phyloP scores from a whole-genome alignment of 2,888 invertebrate genomes.

The Phortica magna region DNA sequence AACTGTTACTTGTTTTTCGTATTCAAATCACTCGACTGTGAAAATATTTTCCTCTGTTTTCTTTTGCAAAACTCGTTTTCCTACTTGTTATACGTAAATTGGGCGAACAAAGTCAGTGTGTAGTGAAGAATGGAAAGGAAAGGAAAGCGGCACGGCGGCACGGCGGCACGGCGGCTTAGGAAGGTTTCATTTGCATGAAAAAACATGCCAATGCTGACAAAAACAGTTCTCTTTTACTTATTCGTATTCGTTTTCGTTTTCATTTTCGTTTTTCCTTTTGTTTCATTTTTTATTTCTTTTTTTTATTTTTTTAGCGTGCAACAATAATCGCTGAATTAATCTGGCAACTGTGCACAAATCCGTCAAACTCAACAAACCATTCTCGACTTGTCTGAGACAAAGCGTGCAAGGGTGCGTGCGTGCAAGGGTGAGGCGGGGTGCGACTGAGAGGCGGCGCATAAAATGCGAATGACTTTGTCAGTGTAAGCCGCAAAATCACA shows the following conservation, averaged over 20 bases:
- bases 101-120: neutral
- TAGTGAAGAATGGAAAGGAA: neutral
- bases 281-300: neutral
- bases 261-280: neutral
- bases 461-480: slow-evolving; percentile 14
- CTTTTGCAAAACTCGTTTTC: slow-evolving; percentile 71
- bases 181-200: neutral
- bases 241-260: neutral
- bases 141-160: no score
- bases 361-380: slow-evolving; percentile 60
- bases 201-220: neutral
- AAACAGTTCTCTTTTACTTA: neutral
- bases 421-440: neutral
- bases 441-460: neutral
- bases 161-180: neutral
- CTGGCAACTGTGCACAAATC: slow-evolving; percentile 69
- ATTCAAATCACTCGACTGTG: slow-evolving; percentile 73
- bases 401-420: no score
- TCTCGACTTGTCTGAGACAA: slow-evolving; percentile 7
- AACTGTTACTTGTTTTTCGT: slow-evolving; percentile 58
- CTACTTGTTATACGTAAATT: slow-evolving; percentile 1
- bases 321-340: slow-evolving; percentile 71
- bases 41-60: slow-evolving; percentile 72
- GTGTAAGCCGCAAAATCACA: neutral
- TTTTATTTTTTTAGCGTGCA: slow-evolving; percentile 25